phyloP scores from a whole-genome alignment of 2,113 vertebrate species.

The Pyrgilauda ruficollis region DNA sequence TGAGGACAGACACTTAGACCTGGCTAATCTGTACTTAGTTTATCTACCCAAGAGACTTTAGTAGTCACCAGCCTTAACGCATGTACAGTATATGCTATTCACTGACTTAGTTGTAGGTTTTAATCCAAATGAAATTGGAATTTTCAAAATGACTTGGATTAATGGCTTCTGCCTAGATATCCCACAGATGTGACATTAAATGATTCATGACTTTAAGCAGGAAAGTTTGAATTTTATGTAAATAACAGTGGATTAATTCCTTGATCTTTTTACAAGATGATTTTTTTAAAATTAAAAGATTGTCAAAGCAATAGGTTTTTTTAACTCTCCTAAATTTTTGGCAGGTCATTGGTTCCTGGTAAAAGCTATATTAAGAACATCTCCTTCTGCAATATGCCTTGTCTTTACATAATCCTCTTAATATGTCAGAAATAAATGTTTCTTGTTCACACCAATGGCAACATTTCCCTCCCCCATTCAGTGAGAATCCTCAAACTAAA shows the following conservation, averaged over 20 bases:
- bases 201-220: conserved; percentile 63
- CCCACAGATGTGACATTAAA: conserved; percentile 67
- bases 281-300: background rate
- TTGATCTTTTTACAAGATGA: conserved; percentile 58
- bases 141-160: conserved; percentile 69
- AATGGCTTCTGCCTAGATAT: conserved; percentile 67
- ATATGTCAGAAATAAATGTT: conserved; percentile 40
- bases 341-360: conserved; percentile 9
- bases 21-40: conserved; percentile 65
- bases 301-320: conserved; percentile 52
- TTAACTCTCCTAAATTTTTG: conserved; percentile 31
- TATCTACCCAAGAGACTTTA: conserved; percentile 68
- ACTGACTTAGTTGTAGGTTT: conserved; percentile 70
- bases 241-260: conserved; percentile 44
- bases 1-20: conserved; percentile 55
- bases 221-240: conserved; percentile 60
- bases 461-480: background rate
- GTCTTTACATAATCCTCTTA: conserved; percentile 52
- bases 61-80: conserved; percentile 72
- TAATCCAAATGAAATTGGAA: conserved; percentile 73
- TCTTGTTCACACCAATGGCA: background rate
- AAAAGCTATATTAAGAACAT: conserved; percentile 29
- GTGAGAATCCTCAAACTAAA: background rate
- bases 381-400: conserved; percentile 22
- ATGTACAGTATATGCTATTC: conserved; percentile 67